These are phyloP conservation scores for Drosophila guanche DNA, from an alignment of 1,140 invertebrate species.

Conservation along the genomic window DNA sequence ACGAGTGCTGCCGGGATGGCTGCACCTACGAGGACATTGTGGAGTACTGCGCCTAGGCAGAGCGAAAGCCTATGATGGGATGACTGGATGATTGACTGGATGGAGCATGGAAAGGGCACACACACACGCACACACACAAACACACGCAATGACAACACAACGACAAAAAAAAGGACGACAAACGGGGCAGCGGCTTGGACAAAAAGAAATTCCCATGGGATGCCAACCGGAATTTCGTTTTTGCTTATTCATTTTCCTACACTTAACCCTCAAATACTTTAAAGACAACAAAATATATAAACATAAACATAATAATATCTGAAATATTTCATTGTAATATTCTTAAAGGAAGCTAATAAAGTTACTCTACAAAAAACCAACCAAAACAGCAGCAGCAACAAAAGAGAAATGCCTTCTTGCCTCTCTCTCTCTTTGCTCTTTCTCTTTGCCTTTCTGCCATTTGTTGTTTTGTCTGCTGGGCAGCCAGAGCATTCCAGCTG, in stretches of 20 bases:
- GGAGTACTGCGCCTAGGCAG: conserved; percentile 51
- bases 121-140: neutral
- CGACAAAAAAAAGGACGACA: neutral
- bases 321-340: conserved; percentile 79
- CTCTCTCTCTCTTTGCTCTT: too few relatives aligned
- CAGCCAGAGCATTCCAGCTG: conserved; percentile 30
- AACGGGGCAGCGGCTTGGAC: conserved; percentile 10
- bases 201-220: neutral
- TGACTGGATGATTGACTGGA: too few relatives aligned
- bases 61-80: too few relatives aligned
- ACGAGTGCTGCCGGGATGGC: conserved; percentile 62
- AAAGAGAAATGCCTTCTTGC: conserved; percentile 26
- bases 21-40: conserved; percentile 70
- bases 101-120: too few relatives aligned
- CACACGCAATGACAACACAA: conserved; percentile 8
- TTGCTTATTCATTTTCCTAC: conserved; percentile 63
- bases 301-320: conserved; percentile 63
- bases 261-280: conserved; percentile 38
- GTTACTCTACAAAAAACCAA: conserved; percentile 53
- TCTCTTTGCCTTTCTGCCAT: neutral
- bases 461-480: too few relatives aligned
- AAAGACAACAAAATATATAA: conserved; percentile 20
- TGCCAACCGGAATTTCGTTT: conserved; percentile 21
- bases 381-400: conserved; percentile 52
- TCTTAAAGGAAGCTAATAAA: conserved; percentile 75